Evolutionary conservation across 2,113 vertebrate species (phyloP).

Genomic region (Sinocyclocheilus grahami): DNA sequence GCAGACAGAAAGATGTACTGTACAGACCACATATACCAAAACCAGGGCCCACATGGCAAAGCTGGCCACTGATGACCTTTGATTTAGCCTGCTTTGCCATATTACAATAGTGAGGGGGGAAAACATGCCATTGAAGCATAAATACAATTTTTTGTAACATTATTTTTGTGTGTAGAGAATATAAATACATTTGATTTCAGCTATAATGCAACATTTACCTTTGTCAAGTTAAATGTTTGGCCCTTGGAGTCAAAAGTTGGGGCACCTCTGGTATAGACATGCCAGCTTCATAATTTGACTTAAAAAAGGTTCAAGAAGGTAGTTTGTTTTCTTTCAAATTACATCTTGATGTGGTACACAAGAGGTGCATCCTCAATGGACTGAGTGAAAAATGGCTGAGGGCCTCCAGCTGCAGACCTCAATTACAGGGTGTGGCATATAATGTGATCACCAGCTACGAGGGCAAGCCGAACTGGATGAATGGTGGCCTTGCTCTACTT

Average conservation of each 20-base stretch:
- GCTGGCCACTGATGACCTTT: neutral
- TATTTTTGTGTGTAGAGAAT: neutral
- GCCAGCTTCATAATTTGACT: neutral
- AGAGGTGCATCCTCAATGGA: neutral
- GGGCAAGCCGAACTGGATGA: neutral
- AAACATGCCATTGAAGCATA: neutral
- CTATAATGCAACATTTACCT: too few relatives aligned
- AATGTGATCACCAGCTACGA: slow-evolving; percentile 7
- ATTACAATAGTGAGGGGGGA: neutral
- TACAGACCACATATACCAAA: neutral
- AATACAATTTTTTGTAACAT: too few relatives aligned
- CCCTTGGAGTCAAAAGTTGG: too few relatives aligned
- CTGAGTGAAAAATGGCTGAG: slow-evolving; percentile 3
- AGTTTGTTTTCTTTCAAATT: too few relatives aligned
- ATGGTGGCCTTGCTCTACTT: slow-evolving; percentile 5
- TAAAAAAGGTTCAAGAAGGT: neutral
- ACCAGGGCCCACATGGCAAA: too few relatives aligned
- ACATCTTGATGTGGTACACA: slow-evolving; percentile 38
- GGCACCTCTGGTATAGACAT: too few relatives aligned
- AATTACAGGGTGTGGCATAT: slow-evolving; percentile 54
- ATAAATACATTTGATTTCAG: too few relatives aligned
- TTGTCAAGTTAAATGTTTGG: too few relatives aligned
- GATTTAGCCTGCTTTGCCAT: too few relatives aligned
- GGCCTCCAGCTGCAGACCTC: slow-evolving; percentile 39
- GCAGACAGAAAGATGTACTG: neutral